phyloP scores from a whole-genome alignment of 2,888 invertebrate species.

The Adelphocoris suturalis region DNA sequence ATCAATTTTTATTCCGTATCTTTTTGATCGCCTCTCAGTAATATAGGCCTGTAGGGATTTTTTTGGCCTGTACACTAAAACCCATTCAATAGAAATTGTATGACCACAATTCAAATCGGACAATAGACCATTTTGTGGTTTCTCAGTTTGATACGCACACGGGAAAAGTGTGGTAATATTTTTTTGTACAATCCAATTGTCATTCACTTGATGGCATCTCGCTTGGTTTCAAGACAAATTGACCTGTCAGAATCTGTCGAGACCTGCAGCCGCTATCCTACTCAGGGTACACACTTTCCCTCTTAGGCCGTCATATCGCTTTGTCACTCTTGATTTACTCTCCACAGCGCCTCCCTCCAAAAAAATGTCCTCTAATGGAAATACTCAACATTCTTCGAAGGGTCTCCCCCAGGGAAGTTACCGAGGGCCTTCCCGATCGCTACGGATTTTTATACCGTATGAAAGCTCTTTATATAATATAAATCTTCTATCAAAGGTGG shows the following conservation, averaged over 20 bases:
- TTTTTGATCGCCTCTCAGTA: too few relatives aligned
- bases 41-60: too few relatives aligned
- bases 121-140: too few relatives aligned
- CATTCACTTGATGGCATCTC: conserved; percentile 13
- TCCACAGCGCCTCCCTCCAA: not conserved
- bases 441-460: conserved; percentile 33
- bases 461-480: conserved; percentile 61
- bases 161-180: not conserved
- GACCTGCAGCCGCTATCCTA: not conserved
- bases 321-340: conserved; percentile 65
- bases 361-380: conserved; percentile 52
- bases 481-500: conserved; percentile 60
- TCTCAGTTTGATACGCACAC: too few relatives aligned
- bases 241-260: not conserved
- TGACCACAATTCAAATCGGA: too few relatives aligned
- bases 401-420: not conserved
- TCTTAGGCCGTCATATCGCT: conserved; percentile 64
- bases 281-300: conserved; percentile 51
- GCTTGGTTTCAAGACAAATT: conserved; percentile 35
- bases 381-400: conserved; percentile 51
- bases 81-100: too few relatives aligned
- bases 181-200: not conserved
- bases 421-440: not conserved
- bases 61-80: too few relatives aligned
- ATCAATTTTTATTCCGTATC: too few relatives aligned